phyloP scores from a whole-genome alignment of 1,140 invertebrate genomes.

The Eumaeus atala region DNA sequence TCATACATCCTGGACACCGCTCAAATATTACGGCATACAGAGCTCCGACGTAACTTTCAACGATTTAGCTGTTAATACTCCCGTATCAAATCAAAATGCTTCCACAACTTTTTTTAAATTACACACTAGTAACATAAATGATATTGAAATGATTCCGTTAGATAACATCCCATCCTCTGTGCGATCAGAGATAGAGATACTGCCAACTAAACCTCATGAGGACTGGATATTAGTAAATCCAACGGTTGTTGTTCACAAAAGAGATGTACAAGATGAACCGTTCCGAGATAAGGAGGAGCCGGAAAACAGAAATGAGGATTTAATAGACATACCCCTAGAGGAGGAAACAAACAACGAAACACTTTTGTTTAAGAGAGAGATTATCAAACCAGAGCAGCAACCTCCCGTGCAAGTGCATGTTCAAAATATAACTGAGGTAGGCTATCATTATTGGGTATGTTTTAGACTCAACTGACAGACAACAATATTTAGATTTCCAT shows the following conservation, averaged over 20 bases:
- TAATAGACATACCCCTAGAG: conserved; percentile 59
- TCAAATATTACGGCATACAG: conserved; percentile 42
- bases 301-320: conserved; percentile 37
- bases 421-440: conserved; percentile 72
- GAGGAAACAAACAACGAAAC: conserved; percentile 48
- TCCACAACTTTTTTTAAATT: conserved; percentile 10
- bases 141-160: conserved; percentile 31
- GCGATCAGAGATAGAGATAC: conserved; percentile 34
- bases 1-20: conserved; percentile 35
- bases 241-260: conserved; percentile 45
- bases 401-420: conserved; percentile 69
- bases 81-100: conserved; percentile 16
- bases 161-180: conserved; percentile 27
- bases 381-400: conserved; percentile 63
- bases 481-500: background rate
- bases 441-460: background rate
- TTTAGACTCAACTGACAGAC: background rate
- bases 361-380: conserved; percentile 61
- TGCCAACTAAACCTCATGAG: conserved; percentile 41
- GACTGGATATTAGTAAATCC: conserved; percentile 59
- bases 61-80: conserved; percentile 27
- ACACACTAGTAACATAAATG: conserved; percentile 15
- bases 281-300: conserved; percentile 26
- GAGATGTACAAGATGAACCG: conserved; percentile 31
- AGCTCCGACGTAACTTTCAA: conserved; percentile 36